Conservation (phyloP, 2,797 vertebrate species). For the Nasua narica region DNA sequence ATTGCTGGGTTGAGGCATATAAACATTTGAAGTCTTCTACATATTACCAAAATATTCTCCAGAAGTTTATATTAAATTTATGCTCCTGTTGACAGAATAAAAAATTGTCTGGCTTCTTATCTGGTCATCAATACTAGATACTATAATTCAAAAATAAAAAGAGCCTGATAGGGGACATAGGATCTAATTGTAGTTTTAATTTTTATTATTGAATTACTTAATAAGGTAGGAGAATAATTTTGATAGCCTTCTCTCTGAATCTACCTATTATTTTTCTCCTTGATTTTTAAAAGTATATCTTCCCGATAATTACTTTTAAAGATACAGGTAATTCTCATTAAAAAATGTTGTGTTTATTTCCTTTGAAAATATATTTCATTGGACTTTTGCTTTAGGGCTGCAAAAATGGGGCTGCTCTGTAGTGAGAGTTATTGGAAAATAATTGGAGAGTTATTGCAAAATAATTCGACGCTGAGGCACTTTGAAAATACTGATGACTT, state of each 20-base stretch:
- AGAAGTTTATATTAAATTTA: background rate
- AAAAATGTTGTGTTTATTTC: background rate
- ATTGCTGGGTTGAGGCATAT: background rate
- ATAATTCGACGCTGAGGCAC: background rate
- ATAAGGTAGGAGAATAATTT: background rate
- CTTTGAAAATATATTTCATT: background rate
- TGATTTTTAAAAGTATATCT: background rate
- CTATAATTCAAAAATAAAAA: background rate
- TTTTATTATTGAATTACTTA: background rate
- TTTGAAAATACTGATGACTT: constrained; percentile 17
- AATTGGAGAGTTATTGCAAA: background rate
- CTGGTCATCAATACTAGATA: background rate
- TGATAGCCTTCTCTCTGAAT: background rate
- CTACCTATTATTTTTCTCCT: background rate
- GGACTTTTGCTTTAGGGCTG: background rate
- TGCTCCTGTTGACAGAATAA: background rate
- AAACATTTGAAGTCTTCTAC: constrained; percentile 37
- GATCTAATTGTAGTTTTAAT: background rate
- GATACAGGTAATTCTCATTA: background rate
- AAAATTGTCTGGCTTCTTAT: background rate
- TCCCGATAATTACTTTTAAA: background rate
- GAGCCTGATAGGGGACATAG: background rate
- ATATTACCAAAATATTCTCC: background rate
- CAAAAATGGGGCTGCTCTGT: background rate
- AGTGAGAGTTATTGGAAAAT: background rate